Evolutionary conservation across 2,797 vertebrate species (phyloP).

Genomic region (Apogon talboti): DNA sequence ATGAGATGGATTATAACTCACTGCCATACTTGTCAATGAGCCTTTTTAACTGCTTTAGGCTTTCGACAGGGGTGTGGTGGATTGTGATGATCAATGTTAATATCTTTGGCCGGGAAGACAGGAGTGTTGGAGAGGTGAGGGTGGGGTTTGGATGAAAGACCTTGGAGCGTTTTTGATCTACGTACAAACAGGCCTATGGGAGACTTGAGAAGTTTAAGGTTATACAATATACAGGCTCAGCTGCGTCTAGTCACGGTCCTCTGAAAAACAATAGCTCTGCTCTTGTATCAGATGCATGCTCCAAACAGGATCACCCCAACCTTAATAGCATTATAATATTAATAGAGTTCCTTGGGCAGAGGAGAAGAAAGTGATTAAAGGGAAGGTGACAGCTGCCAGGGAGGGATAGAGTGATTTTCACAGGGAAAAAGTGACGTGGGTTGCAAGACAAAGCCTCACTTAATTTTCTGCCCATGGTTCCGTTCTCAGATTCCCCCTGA

Average conservation of each 20-base stretch:
- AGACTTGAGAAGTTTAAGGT: conserved; percentile 23
- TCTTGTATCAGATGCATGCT: conserved; percentile 35
- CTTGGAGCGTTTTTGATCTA: conserved; percentile 47
- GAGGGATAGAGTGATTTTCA: conserved; percentile 41
- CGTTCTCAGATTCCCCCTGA: conserved; percentile 47
- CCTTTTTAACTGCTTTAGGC: conserved; percentile 18
- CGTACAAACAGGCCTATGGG: conserved; percentile 2
- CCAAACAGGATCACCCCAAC: conserved; percentile 28
- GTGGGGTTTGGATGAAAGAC: conserved; percentile 32
- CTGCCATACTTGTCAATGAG: conserved; percentile 5
- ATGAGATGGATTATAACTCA: conserved; percentile 28
- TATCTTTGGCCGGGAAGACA: conserved; percentile 10
- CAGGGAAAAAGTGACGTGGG: conserved; percentile 34
- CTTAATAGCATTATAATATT: conserved; percentile 45
- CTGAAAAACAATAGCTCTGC: conserved; percentile 43
- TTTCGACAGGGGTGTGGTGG: conserved; percentile 24
- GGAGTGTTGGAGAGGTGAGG: conserved; percentile 23
- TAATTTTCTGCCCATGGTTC: conserved; percentile 39
- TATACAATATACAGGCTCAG: conserved; percentile 32
- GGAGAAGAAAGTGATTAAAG: conserved; percentile 55
- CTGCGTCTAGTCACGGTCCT: conserved; percentile 35
- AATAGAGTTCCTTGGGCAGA: conserved; percentile 24
- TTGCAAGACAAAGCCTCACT: conserved; percentile 51
- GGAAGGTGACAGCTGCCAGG: conserved; percentile 58
- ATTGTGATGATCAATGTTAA: conserved; percentile 42